Evolutionary conservation across 2,797 vertebrate species (phyloP), one percentile per base, ranked within the genome.

Genomic region (Pachyuromys duprasi): DNA sequence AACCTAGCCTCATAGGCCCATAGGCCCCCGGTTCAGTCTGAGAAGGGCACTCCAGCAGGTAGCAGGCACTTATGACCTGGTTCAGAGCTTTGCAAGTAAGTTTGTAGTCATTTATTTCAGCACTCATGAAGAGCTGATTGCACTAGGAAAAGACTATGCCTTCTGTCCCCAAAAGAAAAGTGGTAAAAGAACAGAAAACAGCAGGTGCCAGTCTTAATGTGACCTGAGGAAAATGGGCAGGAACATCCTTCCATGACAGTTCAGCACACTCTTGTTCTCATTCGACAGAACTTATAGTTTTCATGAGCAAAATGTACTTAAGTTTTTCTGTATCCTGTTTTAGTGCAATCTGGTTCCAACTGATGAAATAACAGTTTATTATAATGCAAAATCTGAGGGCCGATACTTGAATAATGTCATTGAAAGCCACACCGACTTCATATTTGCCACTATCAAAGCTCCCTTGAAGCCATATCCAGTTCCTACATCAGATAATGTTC

Each of bases 281-380:
- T 45, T 62, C n/a, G 0, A 5, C 12, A 82, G n/a, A 9, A 24
- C 70, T 45, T 86, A 18, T 55, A 39, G 67, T 57, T 86, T 84
- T 86, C 26, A 42, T 31, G 78, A 75, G 87, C 39, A 60, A 28
- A 31, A 36, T 82, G 11, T 70, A 8, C 72, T 81, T 80, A 17
- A 7, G 83, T 74, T 92, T 92, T 79, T 97, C 24, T 95, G 11
- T 72, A 42, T 90, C 87, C 80, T 82, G 62, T 95, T 97, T 63
- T 97, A 99, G 99, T 99, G 98, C 80, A 99, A 99, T 97, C 98
- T 99, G 97, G 99, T 99, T 95, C 99, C 99, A 3, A 99, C 99
- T 0, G 99, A 99, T 97, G 99, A 99, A 97, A 99, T 99, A 96
- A 98, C 98, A 0, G 99, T 99, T 96, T 99, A 99, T 98, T 99